Conservation (phyloP, 1,140 invertebrate species). For the Danaus plexippus region DNA sequence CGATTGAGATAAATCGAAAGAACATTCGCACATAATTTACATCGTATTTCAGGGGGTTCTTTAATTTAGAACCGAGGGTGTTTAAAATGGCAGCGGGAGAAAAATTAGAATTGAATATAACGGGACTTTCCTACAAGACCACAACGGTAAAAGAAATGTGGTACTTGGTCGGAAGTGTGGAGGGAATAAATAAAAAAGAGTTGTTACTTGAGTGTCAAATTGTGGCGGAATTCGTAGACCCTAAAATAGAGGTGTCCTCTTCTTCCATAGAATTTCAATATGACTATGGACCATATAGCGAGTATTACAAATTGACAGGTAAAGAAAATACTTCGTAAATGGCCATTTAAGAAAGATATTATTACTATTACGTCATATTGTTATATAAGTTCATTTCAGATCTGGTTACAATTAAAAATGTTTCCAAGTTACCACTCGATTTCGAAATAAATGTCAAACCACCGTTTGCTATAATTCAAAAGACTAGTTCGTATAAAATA, state of each 20-base stretch:
- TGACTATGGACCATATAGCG: constrained; percentile 59
- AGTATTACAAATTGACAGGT: constrained; percentile 64
- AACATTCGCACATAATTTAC: no score
- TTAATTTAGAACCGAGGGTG: constrained; percentile 46
- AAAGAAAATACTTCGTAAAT: background rate
- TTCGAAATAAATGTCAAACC: constrained; percentile 52
- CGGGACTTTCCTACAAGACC: constrained; percentile 48
- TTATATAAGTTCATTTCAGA: constrained; percentile 33
- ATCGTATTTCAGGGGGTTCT: constrained; percentile 36
- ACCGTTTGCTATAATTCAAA: constrained; percentile 57
- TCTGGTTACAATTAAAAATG: constrained; percentile 59
- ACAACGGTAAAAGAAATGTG: constrained; percentile 53
- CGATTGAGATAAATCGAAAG: background rate
- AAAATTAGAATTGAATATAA: constrained; percentile 48
- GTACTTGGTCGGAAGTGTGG: constrained; percentile 60
- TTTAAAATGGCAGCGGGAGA: constrained; percentile 59
- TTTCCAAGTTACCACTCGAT: constrained; percentile 53
- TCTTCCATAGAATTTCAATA: constrained; percentile 47
- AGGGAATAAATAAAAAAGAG: constrained; percentile 64
- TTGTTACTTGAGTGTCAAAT: constrained; percentile 53
- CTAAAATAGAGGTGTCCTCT: constrained; percentile 55
- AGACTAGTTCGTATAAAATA: constrained; percentile 46
- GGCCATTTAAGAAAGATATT: background rate
- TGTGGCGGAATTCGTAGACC: constrained; percentile 58
- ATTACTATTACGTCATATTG: background rate